Base-by-base conservation (phyloP, 2,888 invertebrate genomes). In the Physocephala rufipes region DNA sequence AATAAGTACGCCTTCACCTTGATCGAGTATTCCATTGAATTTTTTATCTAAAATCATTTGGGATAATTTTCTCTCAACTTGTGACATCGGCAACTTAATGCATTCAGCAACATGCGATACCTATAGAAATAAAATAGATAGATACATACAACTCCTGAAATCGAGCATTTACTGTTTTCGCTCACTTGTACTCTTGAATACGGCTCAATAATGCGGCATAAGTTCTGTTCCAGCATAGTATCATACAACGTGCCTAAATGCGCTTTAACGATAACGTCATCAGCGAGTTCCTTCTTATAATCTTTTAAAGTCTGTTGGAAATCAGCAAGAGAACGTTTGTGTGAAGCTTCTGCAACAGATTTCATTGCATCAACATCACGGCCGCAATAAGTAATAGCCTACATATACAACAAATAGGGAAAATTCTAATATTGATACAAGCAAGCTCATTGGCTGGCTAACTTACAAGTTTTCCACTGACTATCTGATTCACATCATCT, bases 11-110 rank as follows among this genome's bases (percentile, higher is more conserved):
- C 99, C 99, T 86, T 95, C 96, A 73, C 98, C 99, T 88, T 99
- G 99, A 88, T 99, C 99, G 78, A 99, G 89, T 79, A 99, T 99
- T 26, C 99, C 98, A 87, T 93, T 91, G 79, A 99, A 92, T 87
- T 99, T 99, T 83, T 96, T 96, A 87, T 99, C 99, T 85, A 99
- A 88, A 84, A 99, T 99, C 99, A 99, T 99, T 87, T 99, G 99
- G 65, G 99, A 99, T 72, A 99, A 88, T 87, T 99, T 99, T 88
- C 97, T 97, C 87, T 99, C 99, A 67, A 99, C 99, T 88, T 93
- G 91, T 62, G 93, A 88, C 90, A 95, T 92, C 15, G 95, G 93
- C 74, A 98, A 89, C 80, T 95, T 93, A 87, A 98, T 98, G 79
- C 93, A 91, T 78, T 93, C 92, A 30, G 97, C 95, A 78, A 98